A percentile compares a stretch with the other conserved stretches of the same genome.
Conservation (phyloP, 2,113 vertebrate species). For the Phaethon lepturus region DNA sequence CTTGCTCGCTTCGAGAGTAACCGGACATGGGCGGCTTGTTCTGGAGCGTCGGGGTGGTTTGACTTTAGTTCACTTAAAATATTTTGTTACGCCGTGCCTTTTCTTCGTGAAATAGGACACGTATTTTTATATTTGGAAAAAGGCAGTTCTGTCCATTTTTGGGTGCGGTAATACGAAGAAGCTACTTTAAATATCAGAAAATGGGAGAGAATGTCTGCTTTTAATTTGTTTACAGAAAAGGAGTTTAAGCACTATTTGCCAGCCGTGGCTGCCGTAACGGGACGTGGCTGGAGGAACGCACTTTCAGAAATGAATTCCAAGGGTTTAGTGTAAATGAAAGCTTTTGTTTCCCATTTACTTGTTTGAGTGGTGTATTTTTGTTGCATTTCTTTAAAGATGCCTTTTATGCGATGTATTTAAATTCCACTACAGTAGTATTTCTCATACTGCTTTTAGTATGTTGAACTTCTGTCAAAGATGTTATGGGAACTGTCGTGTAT, state of each 20-base stretch:
- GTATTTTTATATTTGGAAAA: neutral
- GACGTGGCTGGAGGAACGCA: neutral
- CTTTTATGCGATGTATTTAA: neutral
- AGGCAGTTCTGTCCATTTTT: neutral
- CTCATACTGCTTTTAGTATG: neutral
- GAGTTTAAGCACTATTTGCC: neutral
- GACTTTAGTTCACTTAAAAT: neutral
- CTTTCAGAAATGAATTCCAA: neutral
- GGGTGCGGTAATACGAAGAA: neutral
- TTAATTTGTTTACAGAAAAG: neutral
- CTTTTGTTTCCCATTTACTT: rapidly evolving
- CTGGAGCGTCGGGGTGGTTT: rapidly evolving
- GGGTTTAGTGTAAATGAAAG: neutral
- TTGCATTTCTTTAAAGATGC: neutral
- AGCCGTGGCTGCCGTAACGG: rapidly evolving
- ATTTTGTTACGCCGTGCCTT: rapidly evolving
- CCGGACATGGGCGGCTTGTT: neutral
- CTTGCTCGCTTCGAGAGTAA: rapidly evolving
- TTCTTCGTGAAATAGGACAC: neutral
- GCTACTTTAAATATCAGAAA: neutral
- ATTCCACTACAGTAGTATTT: neutral
- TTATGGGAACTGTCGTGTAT: neutral
- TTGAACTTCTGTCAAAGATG: neutral
- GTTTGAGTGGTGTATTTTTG: neutral
- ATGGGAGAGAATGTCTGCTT: neutral